phyloP scores from a whole-genome alignment of 2,113 vertebrate genomes.

The Esox niger region DNA sequence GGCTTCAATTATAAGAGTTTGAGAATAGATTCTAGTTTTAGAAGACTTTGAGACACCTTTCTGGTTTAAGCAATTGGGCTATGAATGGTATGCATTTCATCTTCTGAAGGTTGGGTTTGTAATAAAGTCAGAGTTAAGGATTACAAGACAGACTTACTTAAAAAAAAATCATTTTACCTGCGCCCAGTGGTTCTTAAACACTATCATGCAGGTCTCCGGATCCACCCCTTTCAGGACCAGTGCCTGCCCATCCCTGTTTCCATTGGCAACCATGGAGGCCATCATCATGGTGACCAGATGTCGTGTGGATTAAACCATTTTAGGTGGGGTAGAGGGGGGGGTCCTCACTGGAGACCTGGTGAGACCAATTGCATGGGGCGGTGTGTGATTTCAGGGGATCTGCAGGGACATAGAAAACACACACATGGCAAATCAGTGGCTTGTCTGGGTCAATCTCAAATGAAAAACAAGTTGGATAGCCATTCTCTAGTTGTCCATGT shows the following conservation, averaged over 20 bases:
- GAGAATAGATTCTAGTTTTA: too few species aligned
- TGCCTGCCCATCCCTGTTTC: conserved; percentile 75
- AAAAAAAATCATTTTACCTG: too few species aligned
- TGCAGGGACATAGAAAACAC: conserved; percentile 31
- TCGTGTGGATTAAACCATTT: conserved; percentile 59
- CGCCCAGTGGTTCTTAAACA: conserved; percentile 98
- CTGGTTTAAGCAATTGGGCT: too few species aligned
- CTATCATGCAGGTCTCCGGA: conserved; percentile 98
- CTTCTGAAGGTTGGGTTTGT: too few species aligned
- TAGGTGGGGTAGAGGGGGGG: conserved; percentile 15
- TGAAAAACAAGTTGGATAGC: too few species aligned
- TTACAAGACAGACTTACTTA: too few species aligned
- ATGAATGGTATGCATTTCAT: too few species aligned
- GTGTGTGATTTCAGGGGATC: conserved; percentile 29
- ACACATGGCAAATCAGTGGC: background rate
- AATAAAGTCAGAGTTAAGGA: too few species aligned
- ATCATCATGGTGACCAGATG: conserved; percentile 69
- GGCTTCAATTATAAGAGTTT: too few species aligned
- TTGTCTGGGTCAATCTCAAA: too few species aligned
- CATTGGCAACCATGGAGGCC: conserved; percentile 82
- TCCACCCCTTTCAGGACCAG: conserved; percentile 87
- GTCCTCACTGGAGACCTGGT: conserved; percentile 38
- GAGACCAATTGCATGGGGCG: conserved; percentile 28
- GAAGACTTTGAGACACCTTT: too few species aligned
- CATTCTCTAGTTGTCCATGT: too few species aligned